Percentiles rank a stretch among this genome's conserved stretches.
Conservation (phyloP, 2,113 vertebrate species). For the Brachyhypopomus occidentalis region DNA sequence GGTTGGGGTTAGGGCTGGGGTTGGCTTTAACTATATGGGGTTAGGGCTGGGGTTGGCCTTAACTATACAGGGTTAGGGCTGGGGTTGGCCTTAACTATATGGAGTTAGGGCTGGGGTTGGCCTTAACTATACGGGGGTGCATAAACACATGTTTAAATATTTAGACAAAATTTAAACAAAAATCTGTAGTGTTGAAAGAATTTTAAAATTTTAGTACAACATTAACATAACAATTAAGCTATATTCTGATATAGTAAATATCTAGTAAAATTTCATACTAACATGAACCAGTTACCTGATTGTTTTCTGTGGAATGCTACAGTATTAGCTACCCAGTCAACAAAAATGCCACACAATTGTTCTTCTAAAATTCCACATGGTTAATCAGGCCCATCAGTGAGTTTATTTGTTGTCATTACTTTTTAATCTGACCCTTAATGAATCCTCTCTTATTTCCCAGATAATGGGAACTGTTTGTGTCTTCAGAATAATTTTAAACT, state of each 20-base stretch:
- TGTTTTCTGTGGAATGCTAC: not conserved
- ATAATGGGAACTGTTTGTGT: slow-evolving; percentile 7
- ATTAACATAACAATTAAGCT: not conserved
- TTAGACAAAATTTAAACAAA: too few species aligned
- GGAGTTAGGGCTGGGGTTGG: too few species aligned
- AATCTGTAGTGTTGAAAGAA: too few species aligned
- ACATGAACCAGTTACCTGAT: not conserved
- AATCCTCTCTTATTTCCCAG: not conserved
- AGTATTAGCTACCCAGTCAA: not conserved
- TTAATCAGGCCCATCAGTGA: not conserved
- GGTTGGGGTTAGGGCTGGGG: too few species aligned
- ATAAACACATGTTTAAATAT: too few species aligned
- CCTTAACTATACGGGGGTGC: too few species aligned
- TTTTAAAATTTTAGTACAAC: too few species aligned
- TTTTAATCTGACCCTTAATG: not conserved
- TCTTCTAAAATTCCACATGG: not conserved
- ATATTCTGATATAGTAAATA: too few species aligned
- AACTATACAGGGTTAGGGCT: too few species aligned
- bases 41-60: too few species aligned
- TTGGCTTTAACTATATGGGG: too few species aligned
- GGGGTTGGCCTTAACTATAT: too few species aligned
- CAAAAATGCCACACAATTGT: not conserved
- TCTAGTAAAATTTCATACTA: not conserved
- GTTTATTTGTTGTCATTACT: not conserved
- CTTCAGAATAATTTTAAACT: not conserved